Base-by-base conservation (phyloP, 2,888 invertebrate genomes). In the Agonopterix alstromeriana region DNA sequence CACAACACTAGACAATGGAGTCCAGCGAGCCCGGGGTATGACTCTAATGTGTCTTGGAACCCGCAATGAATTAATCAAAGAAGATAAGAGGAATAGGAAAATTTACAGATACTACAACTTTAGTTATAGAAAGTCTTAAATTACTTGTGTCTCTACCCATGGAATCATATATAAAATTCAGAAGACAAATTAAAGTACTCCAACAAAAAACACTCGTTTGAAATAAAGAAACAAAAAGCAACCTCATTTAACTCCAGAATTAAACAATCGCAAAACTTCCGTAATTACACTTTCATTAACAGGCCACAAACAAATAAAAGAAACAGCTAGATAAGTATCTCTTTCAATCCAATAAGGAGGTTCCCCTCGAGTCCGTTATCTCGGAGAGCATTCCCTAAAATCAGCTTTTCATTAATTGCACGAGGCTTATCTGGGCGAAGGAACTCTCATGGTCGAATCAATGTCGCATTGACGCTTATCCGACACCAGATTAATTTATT, bases 361-460 rank as follows among this genome's bases (percentile, higher is more conserved):
- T 58, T 52, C 57, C 54, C 59, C 53, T 58, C 58, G 53, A 49
- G 58, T 53, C 60, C 68, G 71, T 73, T 79, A 78, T 83, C 82
- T 65, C 56, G 48, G 54, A 60, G 67, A 71, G 75, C 70, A 70
- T 75, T 67, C 63, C 65, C 71, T 70, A 60, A 74, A 77, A 82
- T 79, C 81, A 79, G 81, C 80, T 77, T 76, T 80, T 77, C 81
- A 79, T 84, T 84, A 80, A 84, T 82, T 83, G 81, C 69, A 67
- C 56, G 70, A 70, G 69, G 67, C 71, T 78, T 77, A 81, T 82
- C 73, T 70, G 52, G 57, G 55, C 62, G 61, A 65, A 56, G 61
- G 67, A 66, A 65, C 68, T 69, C 64, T 62, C 71, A 64, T 70
- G 69, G 73, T 69, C 73, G 75, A 65, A n/a, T n/a, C 75, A 69